Conservation (phyloP, 2,113 vertebrate species). For the Ciconia maguari region DNA sequence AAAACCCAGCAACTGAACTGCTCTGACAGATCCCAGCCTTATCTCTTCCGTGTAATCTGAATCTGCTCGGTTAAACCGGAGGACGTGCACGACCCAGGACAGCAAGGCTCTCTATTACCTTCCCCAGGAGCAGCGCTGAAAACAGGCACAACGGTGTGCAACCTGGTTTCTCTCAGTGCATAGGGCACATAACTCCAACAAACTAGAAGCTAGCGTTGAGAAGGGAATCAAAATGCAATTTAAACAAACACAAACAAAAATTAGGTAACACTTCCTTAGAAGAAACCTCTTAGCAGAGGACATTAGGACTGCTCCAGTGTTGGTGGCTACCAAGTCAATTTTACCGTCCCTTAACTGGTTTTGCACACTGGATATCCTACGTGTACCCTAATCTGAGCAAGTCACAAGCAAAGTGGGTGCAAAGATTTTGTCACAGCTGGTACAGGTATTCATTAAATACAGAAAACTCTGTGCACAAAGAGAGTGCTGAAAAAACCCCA, state of each 20-base stretch:
- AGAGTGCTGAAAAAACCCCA: not conserved
- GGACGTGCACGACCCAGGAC: slow-evolving; percentile 13
- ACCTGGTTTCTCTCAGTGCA: not conserved
- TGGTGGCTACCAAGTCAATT: not conserved
- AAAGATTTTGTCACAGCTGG: not conserved
- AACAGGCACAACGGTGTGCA: accelerated
- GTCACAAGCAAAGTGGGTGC: not conserved
- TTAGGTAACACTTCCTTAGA: not conserved
- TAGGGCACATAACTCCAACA: not conserved
- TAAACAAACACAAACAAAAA: not conserved
- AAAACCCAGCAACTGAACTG: not conserved
- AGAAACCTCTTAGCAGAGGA: not conserved
- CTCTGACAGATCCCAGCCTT: slow-evolving; percentile 29
- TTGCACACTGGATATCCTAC: not conserved
- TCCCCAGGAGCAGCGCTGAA: not conserved
- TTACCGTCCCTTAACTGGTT: not conserved
- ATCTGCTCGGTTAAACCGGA: slow-evolving; percentile 2
- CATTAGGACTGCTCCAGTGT: not conserved
- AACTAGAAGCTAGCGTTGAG: not conserved
- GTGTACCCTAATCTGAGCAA: not conserved
- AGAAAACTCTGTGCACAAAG: not conserved
- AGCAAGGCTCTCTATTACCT: not conserved
- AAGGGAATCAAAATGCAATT: not conserved
- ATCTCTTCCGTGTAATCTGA: not conserved
- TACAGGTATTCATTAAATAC: not conserved